phyloP scores from a whole-genome alignment of 2,888 invertebrate species.

The Belgica antarctica region DNA sequence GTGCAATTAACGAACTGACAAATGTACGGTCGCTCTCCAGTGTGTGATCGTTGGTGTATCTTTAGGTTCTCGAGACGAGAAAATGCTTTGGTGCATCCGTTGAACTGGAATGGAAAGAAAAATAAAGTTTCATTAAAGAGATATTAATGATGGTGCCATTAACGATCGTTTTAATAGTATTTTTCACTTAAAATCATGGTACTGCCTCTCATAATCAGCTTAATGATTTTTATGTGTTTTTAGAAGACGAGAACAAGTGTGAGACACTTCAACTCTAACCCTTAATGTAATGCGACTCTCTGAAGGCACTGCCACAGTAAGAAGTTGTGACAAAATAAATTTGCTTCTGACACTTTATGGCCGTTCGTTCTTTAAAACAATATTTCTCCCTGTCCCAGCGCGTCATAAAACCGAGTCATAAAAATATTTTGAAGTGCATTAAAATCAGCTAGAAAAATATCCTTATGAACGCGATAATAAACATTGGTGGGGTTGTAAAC shows the following conservation, averaged over 20 bases:
- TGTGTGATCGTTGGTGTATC: constrained; percentile 71
- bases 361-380: constrained; percentile 29
- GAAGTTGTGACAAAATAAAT: constrained; percentile 40
- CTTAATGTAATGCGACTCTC: constrained; percentile 16
- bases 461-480: constrained; percentile 24
- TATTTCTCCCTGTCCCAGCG: constrained; percentile 2
- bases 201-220: constrained; percentile 22
- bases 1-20: constrained; percentile 90
- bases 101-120: constrained; percentile 77
- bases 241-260: no score
- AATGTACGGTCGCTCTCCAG: constrained; percentile 44
- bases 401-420: background rate
- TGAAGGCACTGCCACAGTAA: background rate
- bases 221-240: constrained; percentile 42
- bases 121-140: background rate
- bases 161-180: constrained; percentile 23
- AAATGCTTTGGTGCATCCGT: constrained; percentile 92
- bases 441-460: constrained; percentile 34
- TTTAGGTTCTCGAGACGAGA: constrained; percentile 96
- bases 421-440: constrained; percentile 44
- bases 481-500: constrained; percentile 11
- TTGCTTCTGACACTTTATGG: constrained; percentile 31
- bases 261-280: constrained; percentile 14
- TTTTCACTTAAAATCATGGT: constrained; percentile 35
- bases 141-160: constrained; percentile 37